Evolutionary conservation across 1,140 invertebrate species (phyloP).

Genomic region (Aphelenchoides fujianensis): DNA sequence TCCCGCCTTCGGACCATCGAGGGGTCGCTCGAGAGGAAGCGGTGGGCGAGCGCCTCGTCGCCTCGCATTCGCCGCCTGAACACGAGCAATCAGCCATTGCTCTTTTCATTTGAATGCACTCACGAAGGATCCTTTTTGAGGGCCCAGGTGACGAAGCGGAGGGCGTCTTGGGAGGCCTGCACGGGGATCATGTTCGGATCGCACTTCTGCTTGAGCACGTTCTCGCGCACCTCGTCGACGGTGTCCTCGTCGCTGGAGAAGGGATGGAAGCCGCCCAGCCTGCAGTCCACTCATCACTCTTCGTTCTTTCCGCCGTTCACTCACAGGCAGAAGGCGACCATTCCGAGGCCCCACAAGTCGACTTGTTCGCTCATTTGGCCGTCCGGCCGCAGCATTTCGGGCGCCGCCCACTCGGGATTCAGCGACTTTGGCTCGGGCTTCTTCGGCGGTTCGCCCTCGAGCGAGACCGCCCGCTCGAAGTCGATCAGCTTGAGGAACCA

Average conservation of each 20-base stretch:
- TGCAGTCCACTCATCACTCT: conserved; percentile 45
- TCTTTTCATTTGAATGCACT: conserved; percentile 20
- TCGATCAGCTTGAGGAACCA: conserved; percentile 82
- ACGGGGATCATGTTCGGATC: conserved; percentile 89
- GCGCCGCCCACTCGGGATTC: conserved; percentile 69
- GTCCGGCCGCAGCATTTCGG: conserved; percentile 80
- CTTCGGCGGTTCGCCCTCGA: conserved; percentile 69
- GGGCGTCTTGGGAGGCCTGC: conserved; percentile 86
- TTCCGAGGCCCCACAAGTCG: conserved; percentile 92
- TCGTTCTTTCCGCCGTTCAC: conserved; percentile 37
- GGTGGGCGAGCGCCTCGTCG: conserved; percentile 89
- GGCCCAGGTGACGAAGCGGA: conserved; percentile 86
- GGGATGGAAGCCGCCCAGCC: conserved; percentile 83
- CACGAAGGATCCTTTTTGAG: conserved; percentile 73
- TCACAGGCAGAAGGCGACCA: conserved; percentile 82
- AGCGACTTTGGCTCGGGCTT: conserved; percentile 32
- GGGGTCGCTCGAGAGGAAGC: conserved; percentile 85
- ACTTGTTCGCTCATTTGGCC: conserved; percentile 80
- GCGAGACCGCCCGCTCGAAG: conserved; percentile 77
- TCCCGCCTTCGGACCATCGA: conserved; percentile 88
- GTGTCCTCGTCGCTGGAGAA: conserved; percentile 76
- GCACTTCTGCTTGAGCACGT: conserved; percentile 86
- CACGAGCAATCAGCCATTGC: neutral
- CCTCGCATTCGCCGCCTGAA: conserved; percentile 82
- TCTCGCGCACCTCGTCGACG: conserved; percentile 77